Evolutionary conservation across 2,113 vertebrate genomes (phyloP).

Genomic region (Channa argus): DNA sequence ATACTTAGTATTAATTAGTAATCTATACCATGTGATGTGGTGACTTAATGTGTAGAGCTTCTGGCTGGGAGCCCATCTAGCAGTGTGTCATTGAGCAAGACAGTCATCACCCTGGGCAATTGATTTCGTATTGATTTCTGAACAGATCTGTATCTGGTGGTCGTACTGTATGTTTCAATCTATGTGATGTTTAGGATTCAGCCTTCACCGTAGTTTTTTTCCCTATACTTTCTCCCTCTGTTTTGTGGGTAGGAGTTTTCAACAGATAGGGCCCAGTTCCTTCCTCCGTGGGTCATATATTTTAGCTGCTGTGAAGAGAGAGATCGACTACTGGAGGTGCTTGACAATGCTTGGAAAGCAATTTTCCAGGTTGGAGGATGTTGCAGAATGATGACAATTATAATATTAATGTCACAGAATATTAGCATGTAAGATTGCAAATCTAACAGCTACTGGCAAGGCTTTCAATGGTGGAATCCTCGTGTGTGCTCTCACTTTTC

Average conservation of each 20-base stretch:
- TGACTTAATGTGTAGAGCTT: no score
- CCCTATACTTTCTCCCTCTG: not conserved
- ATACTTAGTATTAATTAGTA: not conserved
- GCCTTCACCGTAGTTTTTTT: no score
- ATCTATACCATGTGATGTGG: no score
- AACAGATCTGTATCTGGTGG: no score
- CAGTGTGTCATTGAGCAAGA: no score
- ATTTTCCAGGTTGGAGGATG: conserved; percentile 88
- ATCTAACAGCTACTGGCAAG: not conserved
- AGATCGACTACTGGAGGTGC: conserved; percentile 87
- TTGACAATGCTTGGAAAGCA: conserved; percentile 85
- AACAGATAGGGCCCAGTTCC: conserved; percentile 86
- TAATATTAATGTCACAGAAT: not conserved
- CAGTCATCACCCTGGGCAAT: no score
- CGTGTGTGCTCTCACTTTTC: not conserved
- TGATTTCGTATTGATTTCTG: no score
- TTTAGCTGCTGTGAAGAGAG: conserved; percentile 92
- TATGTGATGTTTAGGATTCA: no score
- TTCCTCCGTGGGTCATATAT: conserved; percentile 94
- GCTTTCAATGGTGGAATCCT: not conserved
- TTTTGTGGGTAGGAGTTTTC: conserved; percentile 89
- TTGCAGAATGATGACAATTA: not conserved
- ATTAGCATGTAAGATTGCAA: not conserved
- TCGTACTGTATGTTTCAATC: no score
- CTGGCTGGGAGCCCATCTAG: no score